Base-by-base conservation (phyloP, 2,888 invertebrate species). In the Acanthoscelides obtectus region DNA sequence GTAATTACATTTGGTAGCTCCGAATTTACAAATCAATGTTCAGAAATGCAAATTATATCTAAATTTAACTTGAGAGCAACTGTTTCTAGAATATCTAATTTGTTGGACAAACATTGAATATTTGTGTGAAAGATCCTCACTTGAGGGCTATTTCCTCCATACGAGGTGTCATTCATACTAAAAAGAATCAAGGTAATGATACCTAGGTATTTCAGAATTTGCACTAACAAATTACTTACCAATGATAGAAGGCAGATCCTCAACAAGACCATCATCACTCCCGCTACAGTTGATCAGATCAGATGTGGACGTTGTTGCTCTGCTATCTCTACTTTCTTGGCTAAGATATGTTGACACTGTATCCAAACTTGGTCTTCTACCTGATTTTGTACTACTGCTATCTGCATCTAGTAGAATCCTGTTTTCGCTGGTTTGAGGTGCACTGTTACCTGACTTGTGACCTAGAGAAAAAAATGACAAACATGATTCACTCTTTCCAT, bases 301-400 rank as follows among this genome's bases (percentile, higher is more conserved):
- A 0, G 84, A 82, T 0, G 84, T 84, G 8, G 85, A 85, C 4
- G 83, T 80, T 19, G 84, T 83, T 0, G 83, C 83, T 76, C 83
- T 84, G 80, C 91, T 91, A 75, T 91, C 92, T 83, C 92, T 91
- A 86, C 93, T 94, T 85, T 94, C 94, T 77, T 93, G 94, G 83
- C 95, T 95, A 79, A 95, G 89, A 87, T 95, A 95, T 0, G 95
- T 95, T 72, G 95, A 95, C 27, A 95, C 94, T 17, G 95, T 95
- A 84, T 95, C 95, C 66, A 95, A 91, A 83, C 94, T 94, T 72
- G 94, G 95, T 21, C 95, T 87, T 19, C 95, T 87, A 67, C 92
- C 92, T 70, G 93, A 93, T 80, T 93, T 91, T 69, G 92, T 91
- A 82, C 93, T 93, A 80, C 91, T 91, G 72, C 91, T 89, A 83